A percentile compares a stretch with the other conserved stretches of the same genome.
Conservation (phyloP, 1,140 invertebrate species). For the Apocrypta bakeri region DNA sequence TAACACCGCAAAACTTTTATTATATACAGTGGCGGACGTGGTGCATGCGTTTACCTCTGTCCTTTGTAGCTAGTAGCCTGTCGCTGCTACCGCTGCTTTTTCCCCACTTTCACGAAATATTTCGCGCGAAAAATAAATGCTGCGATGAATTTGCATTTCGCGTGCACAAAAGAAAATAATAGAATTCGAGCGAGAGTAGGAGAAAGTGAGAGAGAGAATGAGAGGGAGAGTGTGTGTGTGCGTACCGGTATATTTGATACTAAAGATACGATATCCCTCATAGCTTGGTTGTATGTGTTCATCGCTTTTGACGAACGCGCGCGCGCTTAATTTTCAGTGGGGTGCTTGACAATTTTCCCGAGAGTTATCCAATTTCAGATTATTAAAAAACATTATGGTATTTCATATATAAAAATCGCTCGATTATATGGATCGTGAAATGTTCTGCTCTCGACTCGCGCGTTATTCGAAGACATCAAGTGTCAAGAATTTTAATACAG, state of each 20-base stretch:
- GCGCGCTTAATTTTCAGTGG: not conserved
- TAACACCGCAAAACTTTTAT: slow-evolving; percentile 16
- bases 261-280: not conserved
- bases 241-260: not conserved
- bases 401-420: not conserved
- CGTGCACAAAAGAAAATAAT: slow-evolving; percentile 6
- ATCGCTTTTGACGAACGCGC: not conserved
- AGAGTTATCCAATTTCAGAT: not conserved
- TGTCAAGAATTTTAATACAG: no score
- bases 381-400: not conserved
- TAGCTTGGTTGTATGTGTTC: not conserved
- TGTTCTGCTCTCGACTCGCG: not conserved
- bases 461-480: not conserved
- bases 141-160: not conserved
- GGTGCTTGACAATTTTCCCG: not conserved
- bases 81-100: not conserved
- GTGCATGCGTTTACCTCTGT: not conserved
- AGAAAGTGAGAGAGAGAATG: no score
- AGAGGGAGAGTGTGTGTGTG: no score
- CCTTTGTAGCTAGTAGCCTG: not conserved
- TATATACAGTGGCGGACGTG: not conserved
- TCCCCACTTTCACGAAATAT: not conserved
- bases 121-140: not conserved
- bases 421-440: not conserved
- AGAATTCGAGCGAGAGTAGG: not conserved